phyloP scores from a whole-genome alignment of 1,140 invertebrate genomes.

The Zaprionus davidi region DNA sequence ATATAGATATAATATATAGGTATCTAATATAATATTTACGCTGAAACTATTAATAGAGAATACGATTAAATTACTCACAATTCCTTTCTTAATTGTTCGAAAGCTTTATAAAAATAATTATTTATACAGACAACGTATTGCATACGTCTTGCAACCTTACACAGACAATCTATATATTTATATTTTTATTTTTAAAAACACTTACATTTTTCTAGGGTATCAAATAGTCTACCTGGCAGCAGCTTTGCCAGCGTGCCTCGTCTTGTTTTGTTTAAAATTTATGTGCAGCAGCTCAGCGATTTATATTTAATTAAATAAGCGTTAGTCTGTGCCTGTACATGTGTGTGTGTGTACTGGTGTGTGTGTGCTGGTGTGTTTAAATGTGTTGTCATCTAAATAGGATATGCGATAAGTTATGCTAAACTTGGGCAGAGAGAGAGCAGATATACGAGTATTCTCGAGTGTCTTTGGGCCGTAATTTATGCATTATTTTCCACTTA shows the following conservation, averaged over 20 bases:
- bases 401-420: conserved; percentile 76
- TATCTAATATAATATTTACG: no score
- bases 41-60: no score
- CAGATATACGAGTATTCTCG: conserved; percentile 45
- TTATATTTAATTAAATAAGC: conserved; percentile 79
- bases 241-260: neutral
- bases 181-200: neutral
- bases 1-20: no score
- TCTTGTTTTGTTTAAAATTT: conserved; percentile 60
- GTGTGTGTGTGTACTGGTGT: conserved; percentile 10
- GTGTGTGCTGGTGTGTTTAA: conserved; percentile 15
- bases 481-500: conserved; percentile 75
- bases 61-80: no score
- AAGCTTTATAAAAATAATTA: no score
- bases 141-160: neutral
- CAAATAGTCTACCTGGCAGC: no score
- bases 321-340: conserved; percentile 22
- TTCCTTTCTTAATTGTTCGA: no score
- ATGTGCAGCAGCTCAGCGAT: conserved; percentile 67
- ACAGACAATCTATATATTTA: neutral
- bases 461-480: conserved; percentile 65
- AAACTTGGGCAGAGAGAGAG: conserved; percentile 26
- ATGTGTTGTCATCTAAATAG: conserved; percentile 62
- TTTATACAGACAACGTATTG: neutral
- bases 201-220: neutral